These are phyloP conservation scores for Rhagoletis zephyria DNA, from an alignment of 1,140 invertebrate species.

Conservation along the genomic window DNA sequence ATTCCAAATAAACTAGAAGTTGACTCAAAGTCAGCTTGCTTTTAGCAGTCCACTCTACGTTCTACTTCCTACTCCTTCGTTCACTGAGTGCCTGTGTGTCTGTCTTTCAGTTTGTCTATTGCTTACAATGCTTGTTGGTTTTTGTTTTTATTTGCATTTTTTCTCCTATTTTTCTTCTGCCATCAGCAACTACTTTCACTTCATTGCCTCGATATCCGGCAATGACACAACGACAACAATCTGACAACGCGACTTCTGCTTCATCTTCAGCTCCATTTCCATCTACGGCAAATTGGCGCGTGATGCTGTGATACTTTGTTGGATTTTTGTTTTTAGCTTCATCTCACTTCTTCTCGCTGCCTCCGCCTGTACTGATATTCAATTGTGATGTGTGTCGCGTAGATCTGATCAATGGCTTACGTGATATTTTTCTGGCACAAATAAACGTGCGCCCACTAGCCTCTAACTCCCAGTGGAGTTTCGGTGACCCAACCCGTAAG, in stretches of 20 bases:
- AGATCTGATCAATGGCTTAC: conserved; percentile 59
- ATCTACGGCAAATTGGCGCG: background rate
- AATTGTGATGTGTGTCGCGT: conserved; percentile 58
- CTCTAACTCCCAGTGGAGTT: background rate
- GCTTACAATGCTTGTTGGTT: too few relatives aligned
- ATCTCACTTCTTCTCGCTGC: too few relatives aligned
- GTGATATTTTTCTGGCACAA: conserved; percentile 53
- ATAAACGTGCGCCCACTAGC: background rate
- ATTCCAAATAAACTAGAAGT: background rate
- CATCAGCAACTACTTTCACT: conserved; percentile 20
- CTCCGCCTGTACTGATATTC: background rate
- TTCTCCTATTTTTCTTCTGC: background rate
- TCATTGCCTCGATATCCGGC: background rate
- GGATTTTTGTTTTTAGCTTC: background rate
- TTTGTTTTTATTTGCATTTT: too few relatives aligned
- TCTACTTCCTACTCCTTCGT: too few relatives aligned
- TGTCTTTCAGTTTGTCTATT: too few relatives aligned
- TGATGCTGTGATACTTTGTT: background rate
- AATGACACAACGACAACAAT: background rate
- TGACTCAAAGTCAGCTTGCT: background rate
- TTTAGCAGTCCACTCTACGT: too few relatives aligned
- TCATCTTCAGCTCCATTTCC: background rate
- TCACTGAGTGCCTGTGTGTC: too few relatives aligned
- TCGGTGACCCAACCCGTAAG: background rate
- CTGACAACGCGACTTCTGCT: background rate